A percentile compares a stretch with the other conserved stretches of the same genome.
phyloP scores from a whole-genome alignment of 1,140 invertebrate genomes.

The Orchesella cincta region DNA sequence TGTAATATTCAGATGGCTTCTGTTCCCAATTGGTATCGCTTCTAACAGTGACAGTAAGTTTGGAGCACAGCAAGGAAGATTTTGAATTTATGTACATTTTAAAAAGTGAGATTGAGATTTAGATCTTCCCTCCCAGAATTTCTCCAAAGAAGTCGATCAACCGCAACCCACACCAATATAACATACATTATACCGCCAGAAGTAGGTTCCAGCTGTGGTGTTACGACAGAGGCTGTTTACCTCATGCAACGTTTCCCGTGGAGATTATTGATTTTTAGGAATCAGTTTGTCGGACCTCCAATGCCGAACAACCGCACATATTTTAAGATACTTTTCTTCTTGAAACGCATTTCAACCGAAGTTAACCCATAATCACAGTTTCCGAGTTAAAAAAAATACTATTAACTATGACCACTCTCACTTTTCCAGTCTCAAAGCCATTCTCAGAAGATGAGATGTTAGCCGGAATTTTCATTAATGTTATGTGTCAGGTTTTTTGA shows the following conservation, averaged over 20 bases:
- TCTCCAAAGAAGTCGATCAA: too few relatives aligned
- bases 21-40: not conserved
- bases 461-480: not conserved
- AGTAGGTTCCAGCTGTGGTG: conserved; percentile 2
- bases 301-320: not conserved
- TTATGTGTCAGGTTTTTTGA: not conserved
- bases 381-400: too few relatives aligned
- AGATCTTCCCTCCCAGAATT: not conserved
- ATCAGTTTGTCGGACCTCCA: conserved; percentile 1
- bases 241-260: not conserved
- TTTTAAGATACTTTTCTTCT: not conserved
- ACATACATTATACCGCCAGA: too few relatives aligned
- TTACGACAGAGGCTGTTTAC: not conserved
- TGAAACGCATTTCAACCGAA: not conserved
- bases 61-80: not conserved
- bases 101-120: not conserved
- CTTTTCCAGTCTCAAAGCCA: not conserved
- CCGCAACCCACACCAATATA: too few relatives aligned
- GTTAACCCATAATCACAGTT: not conserved
- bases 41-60: not conserved
- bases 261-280: conserved; percentile 3
- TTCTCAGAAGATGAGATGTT: not conserved
- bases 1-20: not conserved
- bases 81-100: not conserved
- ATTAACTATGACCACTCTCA: conserved; percentile 13